Base-by-base conservation (phyloP, 1,140 invertebrate species). In the Eulimnadia texana region DNA sequence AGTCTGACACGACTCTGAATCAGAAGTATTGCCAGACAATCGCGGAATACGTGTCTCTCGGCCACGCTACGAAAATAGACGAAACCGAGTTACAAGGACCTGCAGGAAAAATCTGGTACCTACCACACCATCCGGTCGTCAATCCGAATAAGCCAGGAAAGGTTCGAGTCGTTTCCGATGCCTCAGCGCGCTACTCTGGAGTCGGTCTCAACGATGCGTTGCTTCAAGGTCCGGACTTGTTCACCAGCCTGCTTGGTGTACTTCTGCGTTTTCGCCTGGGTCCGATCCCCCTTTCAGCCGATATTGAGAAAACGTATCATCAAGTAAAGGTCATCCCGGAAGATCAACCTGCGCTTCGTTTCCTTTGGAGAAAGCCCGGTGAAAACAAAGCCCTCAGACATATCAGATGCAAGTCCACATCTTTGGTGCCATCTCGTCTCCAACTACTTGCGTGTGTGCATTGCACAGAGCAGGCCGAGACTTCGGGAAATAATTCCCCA, bases 151-250 rank as follows among this genome's bases (percentile, higher is more conserved):
- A 58, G 23, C 57, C 57, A n/a, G n/a, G n/a, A n/a, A n/a, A n/a
- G n/a, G n/a, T n/a, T n/a, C n/a, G n/a, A n/a, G n/a, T n/a, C n/a
- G 70, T 71, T 0, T 70, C 68, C 47, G 67, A 70, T 49, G 65
- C 65, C 33, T 60, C 55, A 28, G 69, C 66, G 0, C 61, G 60
- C 20, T 64, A 22, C 42, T 33, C 50, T 2, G 66, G 64, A 1
- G 50, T 19, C 11, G 62, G 60, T 3, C 49, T 72, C 6, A 71
- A 72, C 47, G 63, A 67, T 19, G 3, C 59, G 3, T 27, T 69
- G 2, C 27, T 69, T 0, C 52, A 64, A 23, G 68, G 70, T 0
- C 69, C 70, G 0, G 68, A 70, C 54, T 55, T 67, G 11, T 63
- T 63, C 1, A 69, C 65, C 16, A 22, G 10, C 1, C 56, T 69